These are phyloP conservation scores for Malacosoma neustria DNA, from an alignment of 2,888 invertebrate genomes.

Conservation along the genomic window DNA sequence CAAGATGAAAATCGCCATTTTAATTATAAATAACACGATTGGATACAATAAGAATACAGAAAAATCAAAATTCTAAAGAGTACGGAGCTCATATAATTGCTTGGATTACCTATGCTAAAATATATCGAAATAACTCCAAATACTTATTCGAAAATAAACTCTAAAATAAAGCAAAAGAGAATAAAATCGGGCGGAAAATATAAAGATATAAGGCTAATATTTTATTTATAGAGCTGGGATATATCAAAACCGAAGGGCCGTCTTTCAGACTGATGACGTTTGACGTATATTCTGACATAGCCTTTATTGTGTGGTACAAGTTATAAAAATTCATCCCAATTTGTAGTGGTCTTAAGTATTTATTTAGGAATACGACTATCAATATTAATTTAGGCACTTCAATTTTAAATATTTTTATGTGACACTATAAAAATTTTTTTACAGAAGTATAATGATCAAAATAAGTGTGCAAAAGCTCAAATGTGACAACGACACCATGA, in stretches of 20 bases:
- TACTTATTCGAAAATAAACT: constrained; percentile 11
- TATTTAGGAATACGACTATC: too few species aligned
- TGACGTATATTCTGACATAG: constrained; percentile 66
- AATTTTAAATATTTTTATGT: too few species aligned
- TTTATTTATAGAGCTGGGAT: constrained; percentile 66
- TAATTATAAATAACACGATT: constrained; percentile 64
- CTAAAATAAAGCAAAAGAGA: constrained; percentile 9
- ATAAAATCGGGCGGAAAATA: constrained; percentile 13
- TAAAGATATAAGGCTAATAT: constrained; percentile 36
- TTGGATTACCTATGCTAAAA: constrained; percentile 34
- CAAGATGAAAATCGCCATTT: constrained; percentile 53
- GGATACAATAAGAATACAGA: constrained; percentile 61
- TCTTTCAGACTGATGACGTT: constrained; percentile 72
- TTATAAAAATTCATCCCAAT: too few species aligned
- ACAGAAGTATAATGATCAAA: too few species aligned
- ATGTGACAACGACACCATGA: too few species aligned
- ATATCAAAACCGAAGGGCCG: constrained; percentile 67
- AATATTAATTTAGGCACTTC: too few species aligned
- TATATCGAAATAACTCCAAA: constrained; percentile 22
- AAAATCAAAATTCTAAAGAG: constrained; percentile 65
- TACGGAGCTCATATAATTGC: constrained; percentile 72
- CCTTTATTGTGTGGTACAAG: constrained; percentile 18
- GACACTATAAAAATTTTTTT: too few species aligned
- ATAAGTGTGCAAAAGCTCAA: too few species aligned
- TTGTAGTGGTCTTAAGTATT: too few species aligned